Evolutionary conservation across 2,888 invertebrate genomes (phyloP).

Genomic region (Tiphia femorata): DNA sequence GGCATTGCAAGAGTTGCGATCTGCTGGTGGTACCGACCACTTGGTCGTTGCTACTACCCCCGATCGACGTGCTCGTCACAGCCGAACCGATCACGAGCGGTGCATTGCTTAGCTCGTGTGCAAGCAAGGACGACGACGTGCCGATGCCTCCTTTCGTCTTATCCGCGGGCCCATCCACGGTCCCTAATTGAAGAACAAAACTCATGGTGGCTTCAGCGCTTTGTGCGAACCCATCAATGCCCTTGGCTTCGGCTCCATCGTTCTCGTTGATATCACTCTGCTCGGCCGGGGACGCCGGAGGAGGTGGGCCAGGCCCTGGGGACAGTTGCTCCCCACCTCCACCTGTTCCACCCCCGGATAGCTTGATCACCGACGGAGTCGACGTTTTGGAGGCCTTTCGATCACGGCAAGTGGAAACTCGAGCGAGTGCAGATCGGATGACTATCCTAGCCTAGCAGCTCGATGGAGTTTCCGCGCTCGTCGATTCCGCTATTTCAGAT

Average conservation of each 20-base stretch:
- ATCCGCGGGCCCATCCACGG: slow-evolving; percentile 41
- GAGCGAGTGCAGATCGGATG: slow-evolving; percentile 29
- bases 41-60: slow-evolving; percentile 8
- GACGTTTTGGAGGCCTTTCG: slow-evolving; percentile 68
- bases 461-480: slow-evolving; percentile 24
- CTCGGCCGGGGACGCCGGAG: slow-evolving; percentile 44
- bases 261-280: slow-evolving; percentile 23
- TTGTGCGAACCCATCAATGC: slow-evolving; percentile 22
- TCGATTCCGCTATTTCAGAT: slow-evolving; percentile 61
- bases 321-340: slow-evolving; percentile 59
- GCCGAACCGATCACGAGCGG: slow-evolving; percentile 3
- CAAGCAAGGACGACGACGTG: slow-evolving; percentile 13
- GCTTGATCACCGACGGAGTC: slow-evolving; percentile 68
- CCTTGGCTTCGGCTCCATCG: slow-evolving; percentile 17
- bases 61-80: slow-evolving; percentile 5
- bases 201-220: slow-evolving; percentile 58
- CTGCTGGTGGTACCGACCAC: neutral
- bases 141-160: slow-evolving; percentile 21
- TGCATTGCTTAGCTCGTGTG: slow-evolving; percentile 15
- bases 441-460: slow-evolving; percentile 31
- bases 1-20: slow-evolving; percentile 34
- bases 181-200: slow-evolving; percentile 58
- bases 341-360: slow-evolving; percentile 66
- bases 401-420: slow-evolving; percentile 43
- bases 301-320: slow-evolving; percentile 56